Evolutionary conservation across 2,888 invertebrate genomes (phyloP).

Genomic region (Tortrix viridana): DNA sequence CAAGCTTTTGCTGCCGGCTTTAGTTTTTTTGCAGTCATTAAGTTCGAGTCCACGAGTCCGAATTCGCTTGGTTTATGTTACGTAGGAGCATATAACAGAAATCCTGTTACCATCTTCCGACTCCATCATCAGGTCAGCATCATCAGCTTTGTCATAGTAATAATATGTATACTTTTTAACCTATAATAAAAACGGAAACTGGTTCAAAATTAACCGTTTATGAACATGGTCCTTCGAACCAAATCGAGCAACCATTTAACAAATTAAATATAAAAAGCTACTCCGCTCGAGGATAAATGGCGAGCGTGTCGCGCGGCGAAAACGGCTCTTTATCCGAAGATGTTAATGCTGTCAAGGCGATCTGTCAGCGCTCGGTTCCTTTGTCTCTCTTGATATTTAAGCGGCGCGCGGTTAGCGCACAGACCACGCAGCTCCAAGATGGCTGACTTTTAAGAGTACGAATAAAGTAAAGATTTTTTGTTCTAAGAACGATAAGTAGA

Average conservation of each 20-base stretch:
- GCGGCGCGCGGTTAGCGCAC: conserved; percentile 8
- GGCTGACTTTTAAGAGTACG: no score
- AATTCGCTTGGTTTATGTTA: no score
- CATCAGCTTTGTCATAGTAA: no score
- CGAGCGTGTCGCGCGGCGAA: conserved; percentile 27
- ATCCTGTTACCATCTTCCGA: not conserved
- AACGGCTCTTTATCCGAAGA: conserved; percentile 31
- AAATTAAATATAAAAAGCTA: not conserved
- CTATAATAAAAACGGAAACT: no score
- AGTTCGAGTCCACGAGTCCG: no score
- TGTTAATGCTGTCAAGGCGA: conserved; percentile 29
- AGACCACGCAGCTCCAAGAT: conserved; percentile 3
- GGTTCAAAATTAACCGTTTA: no score
- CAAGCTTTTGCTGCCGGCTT: no score
- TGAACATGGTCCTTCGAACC: no score
- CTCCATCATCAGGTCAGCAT: not conserved
- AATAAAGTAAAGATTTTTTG: no score
- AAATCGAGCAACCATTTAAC: not conserved
- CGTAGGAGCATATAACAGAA: no score
- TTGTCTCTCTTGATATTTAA: conserved; percentile 33
- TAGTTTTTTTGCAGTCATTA: no score
- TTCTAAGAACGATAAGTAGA: not conserved
- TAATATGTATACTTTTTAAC: no score
- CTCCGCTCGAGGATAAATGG: conserved; percentile 23
- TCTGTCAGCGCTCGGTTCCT: conserved; percentile 35